Evolutionary conservation across 2,113 vertebrate species (phyloP).

Genomic region (Onychostruthus taczanowskii): DNA sequence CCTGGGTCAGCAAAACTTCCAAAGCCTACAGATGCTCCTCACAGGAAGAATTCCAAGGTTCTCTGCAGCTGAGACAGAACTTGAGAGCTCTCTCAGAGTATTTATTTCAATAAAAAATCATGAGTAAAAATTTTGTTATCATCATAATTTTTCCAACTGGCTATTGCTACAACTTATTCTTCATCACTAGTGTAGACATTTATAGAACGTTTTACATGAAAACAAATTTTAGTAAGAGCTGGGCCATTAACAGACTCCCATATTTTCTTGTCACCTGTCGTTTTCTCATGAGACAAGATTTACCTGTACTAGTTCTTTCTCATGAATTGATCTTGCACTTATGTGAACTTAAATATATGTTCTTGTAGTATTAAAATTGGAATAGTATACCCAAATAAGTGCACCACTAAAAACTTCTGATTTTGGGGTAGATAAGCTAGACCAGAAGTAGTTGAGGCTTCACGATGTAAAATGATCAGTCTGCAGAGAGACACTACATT

Average conservation of each 20-base stretch:
- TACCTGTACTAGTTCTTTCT: neutral
- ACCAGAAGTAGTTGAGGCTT: neutral
- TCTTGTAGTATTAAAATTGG: neutral
- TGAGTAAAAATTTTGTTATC: neutral
- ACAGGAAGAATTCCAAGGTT: neutral
- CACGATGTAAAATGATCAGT: neutral
- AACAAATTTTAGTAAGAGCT: neutral
- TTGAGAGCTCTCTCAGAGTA: neutral
- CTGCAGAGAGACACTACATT: neutral
- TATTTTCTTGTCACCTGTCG: neutral
- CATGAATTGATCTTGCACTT: neutral
- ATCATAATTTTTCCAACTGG: neutral
- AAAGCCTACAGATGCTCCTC: neutral
- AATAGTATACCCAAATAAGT: neutral
- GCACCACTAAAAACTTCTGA: neutral
- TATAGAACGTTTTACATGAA: neutral
- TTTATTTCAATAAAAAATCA: neutral
- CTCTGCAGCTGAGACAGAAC: neutral
- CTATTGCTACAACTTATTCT: neutral
- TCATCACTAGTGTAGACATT: neutral
- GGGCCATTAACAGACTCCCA: neutral
- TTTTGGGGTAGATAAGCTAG: neutral
- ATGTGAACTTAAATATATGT: neutral
- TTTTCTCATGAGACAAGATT: neutral
- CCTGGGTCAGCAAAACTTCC: neutral